phyloP scores from a whole-genome alignment of 2,113 vertebrate genomes.

The Euleptes europaea region DNA sequence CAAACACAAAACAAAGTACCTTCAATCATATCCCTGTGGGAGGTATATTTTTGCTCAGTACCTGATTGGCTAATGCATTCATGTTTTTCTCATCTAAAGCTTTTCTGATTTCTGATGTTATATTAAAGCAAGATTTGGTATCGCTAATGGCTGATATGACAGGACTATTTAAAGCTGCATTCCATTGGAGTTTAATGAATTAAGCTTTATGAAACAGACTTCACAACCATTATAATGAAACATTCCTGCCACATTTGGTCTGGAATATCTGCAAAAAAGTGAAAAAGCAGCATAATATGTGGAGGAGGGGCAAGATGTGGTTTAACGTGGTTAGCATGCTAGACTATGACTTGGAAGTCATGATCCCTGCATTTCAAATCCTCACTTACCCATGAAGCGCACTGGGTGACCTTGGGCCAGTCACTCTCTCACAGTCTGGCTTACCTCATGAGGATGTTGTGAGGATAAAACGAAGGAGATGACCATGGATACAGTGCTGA shows the following conservation, averaged over 20 bases:
- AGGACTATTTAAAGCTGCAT: constrained; percentile 23
- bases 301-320: not conserved
- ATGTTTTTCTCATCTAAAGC: not conserved
- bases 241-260: constrained; percentile 9
- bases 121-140: not conserved
- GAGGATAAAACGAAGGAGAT: too few relatives aligned
- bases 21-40: not conserved
- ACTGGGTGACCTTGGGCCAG: too few relatives aligned
- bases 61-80: not conserved
- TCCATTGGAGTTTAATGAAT: not conserved
- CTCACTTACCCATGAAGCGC: too few relatives aligned
- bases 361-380: too few relatives aligned
- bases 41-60: not conserved
- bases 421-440: too few relatives aligned
- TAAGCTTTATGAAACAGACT: constrained; percentile 22
- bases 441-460: too few relatives aligned
- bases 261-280: constrained; percentile 17
- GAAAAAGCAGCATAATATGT: not conserved
- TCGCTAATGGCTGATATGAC: accelerated
- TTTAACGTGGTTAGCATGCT: too few relatives aligned
- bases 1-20: not conserved
- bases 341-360: too few relatives aligned
- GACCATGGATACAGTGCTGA: too few relatives aligned
- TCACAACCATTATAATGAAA: constrained; percentile 30
- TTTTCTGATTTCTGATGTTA: constrained; percentile 12